Percentiles rank a stretch among this genome's conserved stretches.
phyloP scores from a whole-genome alignment of 2,888 invertebrate species.

The Lochmaea crataegi region DNA sequence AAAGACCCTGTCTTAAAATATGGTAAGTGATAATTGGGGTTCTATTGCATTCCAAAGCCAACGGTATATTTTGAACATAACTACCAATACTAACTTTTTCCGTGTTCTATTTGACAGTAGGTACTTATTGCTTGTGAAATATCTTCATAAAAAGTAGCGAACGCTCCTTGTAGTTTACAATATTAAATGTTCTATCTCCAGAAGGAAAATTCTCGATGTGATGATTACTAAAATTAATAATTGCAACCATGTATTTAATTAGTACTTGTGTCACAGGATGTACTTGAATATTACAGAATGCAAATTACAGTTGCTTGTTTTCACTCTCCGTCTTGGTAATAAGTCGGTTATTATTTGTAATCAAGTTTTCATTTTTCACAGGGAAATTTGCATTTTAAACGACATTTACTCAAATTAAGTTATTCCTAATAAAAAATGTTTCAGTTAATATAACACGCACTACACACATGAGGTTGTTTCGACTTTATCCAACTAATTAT shows the following conservation, averaged over 20 bases:
- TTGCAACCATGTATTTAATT: slow-evolving; percentile 32
- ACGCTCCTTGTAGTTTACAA: not conserved
- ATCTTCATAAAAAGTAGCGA: not conserved
- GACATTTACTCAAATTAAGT: not conserved
- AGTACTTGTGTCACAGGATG: slow-evolving; percentile 36
- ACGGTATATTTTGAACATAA: too few species aligned
- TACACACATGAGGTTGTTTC: not conserved
- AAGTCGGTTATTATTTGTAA: slow-evolving; percentile 24
- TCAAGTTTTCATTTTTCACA: slow-evolving; percentile 20
- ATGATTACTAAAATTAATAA: slow-evolving; percentile 32
- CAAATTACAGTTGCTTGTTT: slow-evolving; percentile 30
- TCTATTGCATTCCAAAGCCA: too few species aligned
- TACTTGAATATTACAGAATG: slow-evolving; percentile 27
- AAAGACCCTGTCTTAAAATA: too few species aligned
- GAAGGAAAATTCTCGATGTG: slow-evolving; percentile 25
- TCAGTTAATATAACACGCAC: not conserved
- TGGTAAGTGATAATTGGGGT: too few species aligned
- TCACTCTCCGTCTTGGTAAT: slow-evolving; percentile 26
- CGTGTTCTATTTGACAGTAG: not conserved
- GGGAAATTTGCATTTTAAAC: slow-evolving; percentile 18
- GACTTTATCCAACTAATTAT: not conserved
- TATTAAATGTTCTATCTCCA: slow-evolving; percentile 4
- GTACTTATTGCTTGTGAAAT: not conserved
- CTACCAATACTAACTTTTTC: too few species aligned
- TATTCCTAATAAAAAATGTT: not conserved